Conservation (phyloP, 1,140 invertebrate species). For the Cyclargus thomasi region DNA sequence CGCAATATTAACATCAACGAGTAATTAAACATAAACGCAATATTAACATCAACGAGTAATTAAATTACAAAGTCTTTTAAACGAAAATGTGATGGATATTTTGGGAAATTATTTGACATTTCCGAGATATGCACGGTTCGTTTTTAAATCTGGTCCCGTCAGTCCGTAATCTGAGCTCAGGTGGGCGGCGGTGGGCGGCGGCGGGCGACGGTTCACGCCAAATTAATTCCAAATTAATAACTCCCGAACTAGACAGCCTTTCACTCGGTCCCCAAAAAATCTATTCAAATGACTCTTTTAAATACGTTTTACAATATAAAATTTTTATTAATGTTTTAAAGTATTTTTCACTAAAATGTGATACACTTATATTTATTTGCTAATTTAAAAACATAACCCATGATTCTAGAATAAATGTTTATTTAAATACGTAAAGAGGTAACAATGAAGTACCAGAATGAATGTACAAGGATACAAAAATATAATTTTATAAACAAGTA, state of each 20-base stretch:
- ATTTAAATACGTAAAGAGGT: too few relatives aligned
- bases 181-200: neutral
- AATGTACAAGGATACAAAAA: too few relatives aligned
- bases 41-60: too few relatives aligned
- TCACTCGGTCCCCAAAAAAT: neutral
- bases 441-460: too few relatives aligned
- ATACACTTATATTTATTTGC: too few relatives aligned
- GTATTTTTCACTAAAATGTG: too few relatives aligned
- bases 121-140: neutral
- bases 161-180: neutral
- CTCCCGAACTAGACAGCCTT: neutral
- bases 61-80: neutral
- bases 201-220: neutral
- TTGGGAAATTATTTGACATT: neutral
- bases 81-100: neutral
- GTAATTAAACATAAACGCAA: too few relatives aligned
- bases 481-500: too few relatives aligned
- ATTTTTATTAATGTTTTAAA: neutral
- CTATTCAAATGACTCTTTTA: neutral
- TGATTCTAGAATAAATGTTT: too few relatives aligned
- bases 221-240: conserved; percentile 1
- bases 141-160: neutral
- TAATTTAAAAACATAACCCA: too few relatives aligned
- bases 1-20: too few relatives aligned
- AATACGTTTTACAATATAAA: conserved; percentile 3